Percentiles rank a stretch among this genome's conserved stretches.
phyloP scores from a whole-genome alignment of 2,113 vertebrate genomes.

The Chauna torquata region DNA sequence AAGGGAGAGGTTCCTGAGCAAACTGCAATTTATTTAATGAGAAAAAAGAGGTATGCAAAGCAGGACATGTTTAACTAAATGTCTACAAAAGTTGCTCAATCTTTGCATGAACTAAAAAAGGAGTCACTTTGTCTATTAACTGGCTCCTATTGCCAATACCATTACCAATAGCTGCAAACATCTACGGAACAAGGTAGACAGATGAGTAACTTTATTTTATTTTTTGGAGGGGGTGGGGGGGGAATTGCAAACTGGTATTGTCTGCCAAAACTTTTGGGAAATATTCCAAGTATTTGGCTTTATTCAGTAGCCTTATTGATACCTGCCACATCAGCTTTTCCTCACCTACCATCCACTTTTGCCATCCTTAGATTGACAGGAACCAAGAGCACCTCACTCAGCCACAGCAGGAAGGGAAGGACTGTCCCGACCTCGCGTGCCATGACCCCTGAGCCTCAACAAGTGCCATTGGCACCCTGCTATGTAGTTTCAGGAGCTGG shows the following conservation, averaged over 20 bases:
- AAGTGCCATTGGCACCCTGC: rapidly evolving
- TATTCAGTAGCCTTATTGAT: neutral
- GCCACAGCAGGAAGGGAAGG: neutral
- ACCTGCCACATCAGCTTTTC: neutral
- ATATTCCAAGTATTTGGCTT: conserved; percentile 41
- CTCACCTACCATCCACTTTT: neutral
- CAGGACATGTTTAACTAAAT: neutral
- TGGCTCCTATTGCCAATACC: neutral
- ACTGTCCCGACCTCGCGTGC: neutral
- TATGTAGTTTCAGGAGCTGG: rapidly evolving
- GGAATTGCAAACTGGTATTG: neutral
- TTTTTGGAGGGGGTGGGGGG: neutral
- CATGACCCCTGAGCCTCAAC: rapidly evolving
- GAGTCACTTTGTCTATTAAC: neutral
- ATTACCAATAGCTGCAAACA: neutral
- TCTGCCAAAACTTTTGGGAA: conserved; percentile 1
- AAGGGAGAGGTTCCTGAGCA: neutral
- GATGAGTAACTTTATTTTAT: neutral
- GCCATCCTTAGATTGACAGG: conserved; percentile 8
- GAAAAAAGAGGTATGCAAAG: neutral
- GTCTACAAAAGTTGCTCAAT: neutral
- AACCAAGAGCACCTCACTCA: neutral
- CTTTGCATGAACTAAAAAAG: neutral
- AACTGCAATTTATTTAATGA: neutral
- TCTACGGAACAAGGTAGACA: neutral